Conservation (phyloP, 2,888 invertebrate genomes). For the Acronicta leporina region DNA sequence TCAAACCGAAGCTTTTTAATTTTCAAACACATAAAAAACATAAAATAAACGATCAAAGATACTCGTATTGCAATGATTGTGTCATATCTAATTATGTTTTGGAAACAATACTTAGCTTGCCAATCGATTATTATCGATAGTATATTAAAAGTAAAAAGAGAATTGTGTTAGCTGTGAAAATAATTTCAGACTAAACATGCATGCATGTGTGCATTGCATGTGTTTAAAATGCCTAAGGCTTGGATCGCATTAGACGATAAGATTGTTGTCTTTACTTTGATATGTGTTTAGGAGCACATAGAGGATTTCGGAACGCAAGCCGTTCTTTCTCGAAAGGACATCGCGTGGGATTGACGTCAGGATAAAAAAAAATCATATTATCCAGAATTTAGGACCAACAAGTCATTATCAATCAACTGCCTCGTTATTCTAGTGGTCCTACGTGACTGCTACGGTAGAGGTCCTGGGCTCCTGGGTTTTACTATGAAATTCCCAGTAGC, state of each 20-base stretch:
- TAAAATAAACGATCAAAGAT: slow-evolving; percentile 20
- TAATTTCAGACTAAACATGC: slow-evolving; percentile 51
- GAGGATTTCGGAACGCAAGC: background rate
- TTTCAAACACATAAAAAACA: slow-evolving; percentile 15
- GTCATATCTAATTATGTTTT: slow-evolving; percentile 18
- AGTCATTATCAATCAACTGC: too few species aligned
- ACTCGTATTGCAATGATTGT: slow-evolving; percentile 22
- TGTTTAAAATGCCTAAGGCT: slow-evolving; percentile 7
- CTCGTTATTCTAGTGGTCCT: too few species aligned
- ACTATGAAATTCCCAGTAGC: too few species aligned
- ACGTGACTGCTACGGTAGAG: too few species aligned
- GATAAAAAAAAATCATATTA: too few species aligned
- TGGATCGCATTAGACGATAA: slow-evolving; percentile 1
- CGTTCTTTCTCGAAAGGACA: background rate
- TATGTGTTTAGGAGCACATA: background rate
- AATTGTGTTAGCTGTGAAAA: slow-evolving; percentile 29
- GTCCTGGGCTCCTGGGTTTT: too few species aligned
- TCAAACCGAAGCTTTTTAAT: slow-evolving; percentile 7
- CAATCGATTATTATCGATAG: slow-evolving; percentile 36
- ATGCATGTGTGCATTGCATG: slow-evolving; percentile 23
- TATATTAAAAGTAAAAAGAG: slow-evolving; percentile 27
- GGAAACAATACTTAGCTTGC: slow-evolving; percentile 37
- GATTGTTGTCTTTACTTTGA: too few species aligned
- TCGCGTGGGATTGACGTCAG: too few species aligned
- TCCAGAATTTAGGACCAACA: too few species aligned